Conservation (phyloP, 2,888 invertebrate species). For the Cyclophora albipunctata region DNA sequence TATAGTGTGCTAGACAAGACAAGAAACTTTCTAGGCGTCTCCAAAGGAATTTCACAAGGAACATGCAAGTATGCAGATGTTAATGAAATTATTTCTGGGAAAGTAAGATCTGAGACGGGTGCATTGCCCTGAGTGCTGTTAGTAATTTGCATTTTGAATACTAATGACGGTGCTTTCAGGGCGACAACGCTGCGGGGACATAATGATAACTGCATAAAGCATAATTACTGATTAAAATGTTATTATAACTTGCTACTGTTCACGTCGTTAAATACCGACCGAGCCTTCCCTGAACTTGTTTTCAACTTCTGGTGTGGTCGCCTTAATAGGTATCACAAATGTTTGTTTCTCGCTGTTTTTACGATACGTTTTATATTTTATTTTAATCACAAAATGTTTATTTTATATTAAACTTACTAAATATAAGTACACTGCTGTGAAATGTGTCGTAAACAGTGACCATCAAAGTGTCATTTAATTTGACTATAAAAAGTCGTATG, state of each 20-base stretch:
- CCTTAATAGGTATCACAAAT: no score
- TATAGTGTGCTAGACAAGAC: conserved; percentile 12
- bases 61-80: conserved; percentile 59
- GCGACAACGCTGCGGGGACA: conserved; percentile 44
- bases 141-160: conserved; percentile 71
- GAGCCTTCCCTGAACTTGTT: no score
- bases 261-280: not conserved
- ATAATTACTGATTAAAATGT: conserved; percentile 44
- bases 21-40: conserved; percentile 34
- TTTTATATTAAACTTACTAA: no score
- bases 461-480: no score
- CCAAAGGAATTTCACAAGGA: conserved; percentile 48
- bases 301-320: no score
- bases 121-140: conserved; percentile 57
- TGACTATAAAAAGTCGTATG: no score
- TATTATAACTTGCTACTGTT: conserved; percentile 14
- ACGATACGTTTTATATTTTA: no score
- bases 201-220: conserved; percentile 45
- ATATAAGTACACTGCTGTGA: no score
- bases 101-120: conserved; percentile 65
- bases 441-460: no score
- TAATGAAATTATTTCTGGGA: conserved; percentile 72
- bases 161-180: conserved; percentile 56
- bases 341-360: no score
- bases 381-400: no score